These are phyloP conservation scores for Echiichthys vipera DNA, from an alignment of 2,797 vertebrate species.

Conservation along the genomic window DNA sequence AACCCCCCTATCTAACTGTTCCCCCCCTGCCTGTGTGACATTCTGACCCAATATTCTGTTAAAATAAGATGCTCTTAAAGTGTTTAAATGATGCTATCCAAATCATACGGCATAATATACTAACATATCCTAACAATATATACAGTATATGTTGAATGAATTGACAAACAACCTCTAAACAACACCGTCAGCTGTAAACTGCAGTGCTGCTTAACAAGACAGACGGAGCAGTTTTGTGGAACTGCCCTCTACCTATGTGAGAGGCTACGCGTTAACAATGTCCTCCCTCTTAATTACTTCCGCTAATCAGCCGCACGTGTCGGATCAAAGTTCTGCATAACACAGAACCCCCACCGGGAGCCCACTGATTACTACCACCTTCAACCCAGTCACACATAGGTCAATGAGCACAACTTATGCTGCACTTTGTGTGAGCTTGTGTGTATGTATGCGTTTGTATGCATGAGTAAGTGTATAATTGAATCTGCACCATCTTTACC, in stretches of 20 bases:
- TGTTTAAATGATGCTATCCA: not conserved
- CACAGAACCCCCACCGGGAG: slow-evolving; percentile 54
- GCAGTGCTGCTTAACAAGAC: slow-evolving; percentile 13
- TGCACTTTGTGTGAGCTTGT: slow-evolving; percentile 6
- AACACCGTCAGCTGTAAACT: slow-evolving; percentile 17
- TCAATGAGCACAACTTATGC: slow-evolving; percentile 67
- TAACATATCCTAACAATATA: too few relatives aligned
- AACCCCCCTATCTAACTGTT: not conserved
- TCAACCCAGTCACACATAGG: slow-evolving; percentile 55
- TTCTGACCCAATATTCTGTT: not conserved
- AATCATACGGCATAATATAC: not conserved
- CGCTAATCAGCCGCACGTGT: slow-evolving; percentile 79
- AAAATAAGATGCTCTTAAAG: not conserved
- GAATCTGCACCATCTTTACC: slow-evolving; percentile 17
- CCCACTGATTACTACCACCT: slow-evolving; percentile 70
- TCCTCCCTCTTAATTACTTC: slow-evolving; percentile 65
- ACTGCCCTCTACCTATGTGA: slow-evolving; percentile 49
- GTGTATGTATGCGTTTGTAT: slow-evolving; percentile 10
- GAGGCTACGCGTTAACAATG: slow-evolving; percentile 64
- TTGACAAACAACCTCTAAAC: slow-evolving; percentile 2
- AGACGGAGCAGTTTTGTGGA: slow-evolving; percentile 27
- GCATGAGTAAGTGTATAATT: not conserved
- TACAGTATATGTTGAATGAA: not conserved
- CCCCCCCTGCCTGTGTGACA: not conserved
- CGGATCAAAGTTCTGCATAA: slow-evolving; percentile 69